Conservation (phyloP, 2,888 invertebrate genomes). For the Trichogramma dendrolimi region DNA sequence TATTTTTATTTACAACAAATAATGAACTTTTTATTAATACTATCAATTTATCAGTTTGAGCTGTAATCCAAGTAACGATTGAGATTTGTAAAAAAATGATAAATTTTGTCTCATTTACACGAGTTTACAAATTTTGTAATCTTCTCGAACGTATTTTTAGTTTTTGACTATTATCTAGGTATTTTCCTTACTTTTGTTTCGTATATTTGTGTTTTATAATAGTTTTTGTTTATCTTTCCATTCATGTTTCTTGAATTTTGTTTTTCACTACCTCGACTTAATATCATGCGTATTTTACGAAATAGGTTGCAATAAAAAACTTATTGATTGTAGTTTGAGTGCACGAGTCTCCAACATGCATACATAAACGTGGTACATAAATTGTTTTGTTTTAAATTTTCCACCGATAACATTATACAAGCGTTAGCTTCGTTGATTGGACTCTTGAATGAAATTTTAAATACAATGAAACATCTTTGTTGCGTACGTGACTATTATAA, state of each 20-base stretch:
- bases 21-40: constrained; percentile 22
- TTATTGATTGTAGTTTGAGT: no score
- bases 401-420: no score
- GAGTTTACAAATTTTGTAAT: constrained; percentile 15
- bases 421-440: no score
- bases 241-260: constrained; percentile 15
- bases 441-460: no score
- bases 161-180: constrained; percentile 29
- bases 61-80: constrained; percentile 22
- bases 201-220: constrained; percentile 18
- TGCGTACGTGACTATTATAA: no score
- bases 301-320: no score
- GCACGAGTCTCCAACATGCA: no score
- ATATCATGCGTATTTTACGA: no score
- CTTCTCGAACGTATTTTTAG: constrained; percentile 17
- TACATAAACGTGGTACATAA: no score
- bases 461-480: no score
- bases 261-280: constrained; percentile 4
- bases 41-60: constrained; percentile 20
- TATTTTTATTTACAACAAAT: constrained; percentile 23
- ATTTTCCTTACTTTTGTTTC: constrained; percentile 24
- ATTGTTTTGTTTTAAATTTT: no score
- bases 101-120: constrained; percentile 22
- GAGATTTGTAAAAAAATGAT: not conserved
- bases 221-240: not conserved